Conservation (phyloP, 2,113 vertebrate genomes). For the Xiphophorus maculatus region DNA sequence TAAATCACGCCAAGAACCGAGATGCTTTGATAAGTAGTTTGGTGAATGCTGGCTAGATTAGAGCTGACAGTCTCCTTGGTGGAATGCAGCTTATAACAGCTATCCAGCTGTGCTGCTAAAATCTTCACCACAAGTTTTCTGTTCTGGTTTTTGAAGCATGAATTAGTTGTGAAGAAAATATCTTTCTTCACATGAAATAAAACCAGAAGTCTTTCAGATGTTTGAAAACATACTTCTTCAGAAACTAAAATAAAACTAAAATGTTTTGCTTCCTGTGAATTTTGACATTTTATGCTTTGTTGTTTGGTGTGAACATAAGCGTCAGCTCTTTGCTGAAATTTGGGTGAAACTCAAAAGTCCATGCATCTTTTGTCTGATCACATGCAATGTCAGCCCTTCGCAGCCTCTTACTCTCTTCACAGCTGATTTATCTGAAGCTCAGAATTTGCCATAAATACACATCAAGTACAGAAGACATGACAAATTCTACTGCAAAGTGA, state of each 20-base stretch:
- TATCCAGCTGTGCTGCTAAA: neutral
- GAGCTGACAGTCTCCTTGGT: constrained; percentile 9
- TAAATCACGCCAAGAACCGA: neutral
- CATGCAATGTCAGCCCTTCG: constrained; percentile 32
- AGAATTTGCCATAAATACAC: constrained; percentile 33
- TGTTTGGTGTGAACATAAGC: neutral
- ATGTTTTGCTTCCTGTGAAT: neutral
- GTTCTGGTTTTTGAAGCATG: constrained; percentile 8
- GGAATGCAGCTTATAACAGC: constrained; percentile 7
- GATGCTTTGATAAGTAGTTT: constrained; percentile 12
- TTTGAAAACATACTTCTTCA: neutral
- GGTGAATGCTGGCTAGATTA: constrained; percentile 12
- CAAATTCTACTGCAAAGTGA: constrained; percentile 34
- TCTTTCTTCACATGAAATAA: constrained; percentile 7
- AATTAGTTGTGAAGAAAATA: neutral
- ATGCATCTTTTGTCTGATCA: constrained; percentile 19
- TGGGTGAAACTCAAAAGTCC: neutral
- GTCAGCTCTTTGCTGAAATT: constrained; percentile 3
- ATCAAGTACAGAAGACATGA: constrained; percentile 46
- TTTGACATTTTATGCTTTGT: neutral
- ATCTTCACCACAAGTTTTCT: neutral
- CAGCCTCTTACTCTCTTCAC: constrained; percentile 36
- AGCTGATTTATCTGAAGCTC: constrained; percentile 47
- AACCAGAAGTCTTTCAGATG: neutral
- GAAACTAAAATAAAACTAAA: neutral